Evolutionary conservation across 2,113 vertebrate species (phyloP).

Genomic region (Engraulis encrasicolus): DNA sequence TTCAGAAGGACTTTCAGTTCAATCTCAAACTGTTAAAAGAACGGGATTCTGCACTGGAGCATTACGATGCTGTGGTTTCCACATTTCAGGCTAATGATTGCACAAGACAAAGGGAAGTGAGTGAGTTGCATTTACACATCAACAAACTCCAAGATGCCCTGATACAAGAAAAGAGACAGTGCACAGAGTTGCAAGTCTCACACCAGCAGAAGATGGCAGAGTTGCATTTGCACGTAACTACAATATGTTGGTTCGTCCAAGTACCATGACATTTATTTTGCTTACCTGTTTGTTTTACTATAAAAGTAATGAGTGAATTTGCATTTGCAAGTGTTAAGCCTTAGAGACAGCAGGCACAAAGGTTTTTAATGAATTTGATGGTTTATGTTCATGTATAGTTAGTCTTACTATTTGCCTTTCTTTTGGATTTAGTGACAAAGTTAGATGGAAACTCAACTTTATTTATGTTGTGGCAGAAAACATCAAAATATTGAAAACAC

Average conservation of each 20-base stretch:
- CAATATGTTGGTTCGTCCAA: constrained; percentile 68
- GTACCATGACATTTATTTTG: too few relatives aligned
- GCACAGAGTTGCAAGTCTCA: constrained; percentile 57
- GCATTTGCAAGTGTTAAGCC: too few relatives aligned
- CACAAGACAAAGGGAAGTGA: constrained; percentile 70
- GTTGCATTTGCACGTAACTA: constrained; percentile 69
- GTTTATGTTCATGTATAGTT: too few relatives aligned
- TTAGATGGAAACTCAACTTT: too few relatives aligned
- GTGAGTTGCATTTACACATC: constrained; percentile 71
- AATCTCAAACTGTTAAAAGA: constrained; percentile 80
- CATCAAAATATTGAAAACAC: too few relatives aligned
- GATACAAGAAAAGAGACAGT: constrained; percentile 54
- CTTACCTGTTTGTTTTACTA: too few relatives aligned
- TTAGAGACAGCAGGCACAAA: too few relatives aligned
- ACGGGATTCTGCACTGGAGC: constrained; percentile 77
- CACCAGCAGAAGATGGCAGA: constrained; percentile 59
- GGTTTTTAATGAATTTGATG: too few relatives aligned
- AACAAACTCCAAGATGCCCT: constrained; percentile 68
- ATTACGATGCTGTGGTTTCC: constrained; percentile 64
- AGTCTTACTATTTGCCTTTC: too few relatives aligned
- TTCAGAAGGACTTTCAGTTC: constrained; percentile 80
- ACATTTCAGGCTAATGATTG: constrained; percentile 63
- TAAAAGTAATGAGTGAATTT: too few relatives aligned
- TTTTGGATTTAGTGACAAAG: too few relatives aligned
- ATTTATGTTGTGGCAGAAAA: too few relatives aligned